Evolutionary conservation across 2,888 invertebrate genomes (phyloP).

Genomic region (Gortyna flavago): DNA sequence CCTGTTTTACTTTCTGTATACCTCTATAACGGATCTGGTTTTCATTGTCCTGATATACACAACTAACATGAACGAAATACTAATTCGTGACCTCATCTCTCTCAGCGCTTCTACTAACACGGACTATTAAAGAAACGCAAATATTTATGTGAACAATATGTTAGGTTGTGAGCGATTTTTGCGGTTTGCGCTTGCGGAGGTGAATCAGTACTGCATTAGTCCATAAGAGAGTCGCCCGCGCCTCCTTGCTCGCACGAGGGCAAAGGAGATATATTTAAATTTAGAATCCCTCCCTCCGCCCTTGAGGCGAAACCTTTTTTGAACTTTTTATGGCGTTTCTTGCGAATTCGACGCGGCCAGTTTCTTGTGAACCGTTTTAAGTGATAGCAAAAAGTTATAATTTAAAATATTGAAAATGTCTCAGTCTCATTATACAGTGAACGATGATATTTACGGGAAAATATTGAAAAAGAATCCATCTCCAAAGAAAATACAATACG

Average conservation of each 20-base stretch:
- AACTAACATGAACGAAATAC: conserved; percentile 60
- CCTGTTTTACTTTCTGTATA: conserved; percentile 36
- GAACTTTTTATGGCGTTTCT: conserved; percentile 73
- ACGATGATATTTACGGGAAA: conserved; percentile 37
- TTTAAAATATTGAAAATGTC: conserved; percentile 75
- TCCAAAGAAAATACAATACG: conserved; percentile 35
- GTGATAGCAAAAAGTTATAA: conserved; percentile 66
- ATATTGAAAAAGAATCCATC: conserved; percentile 35
- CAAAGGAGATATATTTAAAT: conserved; percentile 86
- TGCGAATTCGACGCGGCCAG: conserved; percentile 78
- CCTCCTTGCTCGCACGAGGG: conserved; percentile 77
- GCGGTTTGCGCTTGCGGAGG: conserved; percentile 82
- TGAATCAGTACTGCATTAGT: conserved; percentile 89
- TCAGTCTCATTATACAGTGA: conserved; percentile 82
- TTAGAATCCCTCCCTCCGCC: conserved; percentile 85
- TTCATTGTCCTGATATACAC: conserved; percentile 42
- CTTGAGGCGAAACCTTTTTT: conserved; percentile 76
- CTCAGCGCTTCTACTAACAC: conserved; percentile 61
- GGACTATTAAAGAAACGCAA: conserved; percentile 74
- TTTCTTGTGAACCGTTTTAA: conserved; percentile 73
- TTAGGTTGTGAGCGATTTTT: conserved; percentile 83
- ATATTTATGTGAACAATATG: conserved; percentile 86
- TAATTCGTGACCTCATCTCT: conserved; percentile 63
- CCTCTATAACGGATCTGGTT: conserved; percentile 30
- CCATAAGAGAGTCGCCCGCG: conserved; percentile 88